Evolutionary conservation across 2,797 vertebrate species (phyloP).

Genomic region (Malacoraja senta): DNA sequence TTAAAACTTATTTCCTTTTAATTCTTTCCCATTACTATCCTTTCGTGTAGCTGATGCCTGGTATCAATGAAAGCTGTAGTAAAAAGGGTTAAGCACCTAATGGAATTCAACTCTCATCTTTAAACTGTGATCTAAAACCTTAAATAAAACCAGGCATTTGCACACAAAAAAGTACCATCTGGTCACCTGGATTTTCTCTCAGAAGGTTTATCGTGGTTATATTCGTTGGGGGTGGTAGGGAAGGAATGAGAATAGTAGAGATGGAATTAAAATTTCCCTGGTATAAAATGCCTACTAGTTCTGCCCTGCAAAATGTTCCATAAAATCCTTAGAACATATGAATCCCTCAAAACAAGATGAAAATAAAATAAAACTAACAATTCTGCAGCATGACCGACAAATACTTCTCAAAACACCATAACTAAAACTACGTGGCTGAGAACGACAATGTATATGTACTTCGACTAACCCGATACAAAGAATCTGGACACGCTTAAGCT

Average conservation of each 20-base stretch:
- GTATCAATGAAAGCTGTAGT: background rate
- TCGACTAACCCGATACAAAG: background rate
- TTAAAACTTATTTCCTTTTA: background rate
- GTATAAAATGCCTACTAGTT: no score
- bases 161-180: background rate
- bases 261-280: background rate
- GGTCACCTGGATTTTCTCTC: slow-evolving; percentile 26
- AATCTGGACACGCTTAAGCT: background rate
- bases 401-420: background rate
- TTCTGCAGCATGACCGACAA: background rate
- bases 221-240: background rate
- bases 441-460: background rate
- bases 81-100: background rate
- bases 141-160: slow-evolving; percentile 7
- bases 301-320: background rate
- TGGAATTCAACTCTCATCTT: background rate
- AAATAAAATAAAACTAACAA: background rate
- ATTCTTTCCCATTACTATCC: background rate
- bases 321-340: background rate
- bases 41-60: background rate
- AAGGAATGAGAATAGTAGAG: background rate
- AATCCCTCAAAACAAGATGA: background rate
- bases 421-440: background rate
- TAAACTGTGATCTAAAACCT: background rate
- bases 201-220: background rate